Evolutionary conservation across 2,888 invertebrate genomes (phyloP).

Genomic region (Tipula confusa): DNA sequence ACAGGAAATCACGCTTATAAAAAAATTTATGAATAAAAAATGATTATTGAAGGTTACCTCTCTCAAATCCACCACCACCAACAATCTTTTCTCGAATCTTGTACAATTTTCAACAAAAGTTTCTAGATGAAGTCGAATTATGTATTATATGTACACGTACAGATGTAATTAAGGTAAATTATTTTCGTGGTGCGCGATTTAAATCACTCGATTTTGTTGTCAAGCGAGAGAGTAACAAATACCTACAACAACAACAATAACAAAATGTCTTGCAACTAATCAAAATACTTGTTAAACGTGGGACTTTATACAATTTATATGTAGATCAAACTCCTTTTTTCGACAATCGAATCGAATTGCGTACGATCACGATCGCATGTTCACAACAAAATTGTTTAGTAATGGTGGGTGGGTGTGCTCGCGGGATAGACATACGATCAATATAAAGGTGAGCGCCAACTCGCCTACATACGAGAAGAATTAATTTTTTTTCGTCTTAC

Average conservation of each 20-base stretch:
- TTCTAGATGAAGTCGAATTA: neutral
- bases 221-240: neutral
- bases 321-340: neutral
- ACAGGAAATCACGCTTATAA: neutral
- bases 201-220: neutral
- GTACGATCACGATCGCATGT: neutral
- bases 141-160: neutral
- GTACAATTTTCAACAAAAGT: neutral
- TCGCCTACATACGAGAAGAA: neutral
- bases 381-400: neutral
- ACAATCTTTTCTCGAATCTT: neutral
- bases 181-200: too few species aligned
- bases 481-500: too few species aligned
- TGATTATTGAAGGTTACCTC: neutral
- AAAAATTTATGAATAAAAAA: neutral
- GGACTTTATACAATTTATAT: neutral
- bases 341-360: neutral
- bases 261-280: neutral
- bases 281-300: neutral
- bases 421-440: neutral
- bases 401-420: neutral
- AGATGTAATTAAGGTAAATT: neutral
- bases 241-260: too few species aligned
- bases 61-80: too few species aligned
- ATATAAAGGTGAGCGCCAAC: neutral